Evolutionary conservation across 2,113 vertebrate species (phyloP).

Genomic region (Pelusios castaneus): DNA sequence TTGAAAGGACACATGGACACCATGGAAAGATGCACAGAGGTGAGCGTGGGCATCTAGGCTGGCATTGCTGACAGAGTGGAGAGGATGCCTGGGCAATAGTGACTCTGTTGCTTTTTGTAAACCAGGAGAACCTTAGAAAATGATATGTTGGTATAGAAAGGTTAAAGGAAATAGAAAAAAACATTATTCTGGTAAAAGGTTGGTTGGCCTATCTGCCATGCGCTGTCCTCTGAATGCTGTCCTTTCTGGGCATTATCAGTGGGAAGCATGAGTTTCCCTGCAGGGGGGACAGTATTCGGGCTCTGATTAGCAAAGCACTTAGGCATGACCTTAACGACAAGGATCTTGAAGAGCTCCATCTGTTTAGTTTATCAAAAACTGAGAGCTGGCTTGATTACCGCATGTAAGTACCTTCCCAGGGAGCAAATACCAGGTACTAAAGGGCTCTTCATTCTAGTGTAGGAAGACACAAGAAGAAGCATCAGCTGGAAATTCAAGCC

Average conservation of each 20-base stretch:
- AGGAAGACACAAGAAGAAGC: constrained; percentile 15
- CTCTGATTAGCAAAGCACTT: neutral
- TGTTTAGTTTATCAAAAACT: constrained; percentile 25
- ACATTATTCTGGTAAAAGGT: neutral
- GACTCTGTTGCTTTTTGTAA: neutral
- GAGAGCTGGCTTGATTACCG: constrained; percentile 43
- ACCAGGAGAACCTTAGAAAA: neutral
- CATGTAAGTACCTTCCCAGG: neutral
- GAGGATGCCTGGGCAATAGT: neutral
- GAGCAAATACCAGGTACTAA: constrained; percentile 9
- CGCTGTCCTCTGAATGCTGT: too few relatives aligned
- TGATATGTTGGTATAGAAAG: neutral
- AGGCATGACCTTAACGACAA: accelerated
- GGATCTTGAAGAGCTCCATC: accelerated
- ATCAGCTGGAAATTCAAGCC: neutral
- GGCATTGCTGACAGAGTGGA: neutral
- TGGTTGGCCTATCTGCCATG: too few relatives aligned
- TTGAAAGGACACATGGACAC: neutral
- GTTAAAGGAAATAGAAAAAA: neutral
- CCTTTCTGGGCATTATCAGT: neutral
- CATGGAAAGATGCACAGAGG: neutral
- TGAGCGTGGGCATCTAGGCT: neutral
- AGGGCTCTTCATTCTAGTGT: constrained; percentile 63
- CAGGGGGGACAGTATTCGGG: neutral
- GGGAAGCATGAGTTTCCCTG: neutral